Base-by-base conservation (phyloP, 2,797 vertebrate genomes). In the Falco columbarius region DNA sequence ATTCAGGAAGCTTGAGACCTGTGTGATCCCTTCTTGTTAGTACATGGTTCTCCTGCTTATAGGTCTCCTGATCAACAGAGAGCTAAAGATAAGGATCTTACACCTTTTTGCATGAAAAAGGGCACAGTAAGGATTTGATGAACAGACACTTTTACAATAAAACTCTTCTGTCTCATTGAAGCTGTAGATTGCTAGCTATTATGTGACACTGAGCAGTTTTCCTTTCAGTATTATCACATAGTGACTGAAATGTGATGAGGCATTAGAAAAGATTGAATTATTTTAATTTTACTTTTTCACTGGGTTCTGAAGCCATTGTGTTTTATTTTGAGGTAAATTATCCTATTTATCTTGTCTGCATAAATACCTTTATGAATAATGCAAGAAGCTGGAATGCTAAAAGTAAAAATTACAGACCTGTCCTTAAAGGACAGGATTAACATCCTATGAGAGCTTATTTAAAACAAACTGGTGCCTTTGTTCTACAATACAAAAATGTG, bases 321-420 rank as follows among this genome's bases (percentile, higher is more conserved):
- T 95, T 97, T 97, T 97, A 96, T 96, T 97, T 97, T 70, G 90
- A 96, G 74, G 89, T 93, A 97, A 97, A 97, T 97, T 95, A 97
- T 95, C 81, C 95, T 97, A 94, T 98, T 98, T 97, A 94, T 98
- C 95, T 95, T 91, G 87, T 92, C 93, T 95, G 51, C 83, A 86
- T 97, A 97, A 97, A 94, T 95, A 96, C 36, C 63, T 93, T 55
- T 80, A 95, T 98, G 90, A 98, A 97, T 97, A 97, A 98, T 96
- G 59, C 30, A 97, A 63, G 52, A 82, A 92, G 40, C 80, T 85
- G 56, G 61, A 81, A 95, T 93, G 55, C 32, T 97, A 90, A 92
- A 86, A 86, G 59, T 93, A 89, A 97, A 97, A 97, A 94, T 91
- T 92, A 81, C 61, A 66, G 70, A 81, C 65, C 79, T 93, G 32